These are phyloP conservation scores for Anorthoa munda DNA, from an alignment of 2,888 invertebrate genomes.

Conservation along the genomic window DNA sequence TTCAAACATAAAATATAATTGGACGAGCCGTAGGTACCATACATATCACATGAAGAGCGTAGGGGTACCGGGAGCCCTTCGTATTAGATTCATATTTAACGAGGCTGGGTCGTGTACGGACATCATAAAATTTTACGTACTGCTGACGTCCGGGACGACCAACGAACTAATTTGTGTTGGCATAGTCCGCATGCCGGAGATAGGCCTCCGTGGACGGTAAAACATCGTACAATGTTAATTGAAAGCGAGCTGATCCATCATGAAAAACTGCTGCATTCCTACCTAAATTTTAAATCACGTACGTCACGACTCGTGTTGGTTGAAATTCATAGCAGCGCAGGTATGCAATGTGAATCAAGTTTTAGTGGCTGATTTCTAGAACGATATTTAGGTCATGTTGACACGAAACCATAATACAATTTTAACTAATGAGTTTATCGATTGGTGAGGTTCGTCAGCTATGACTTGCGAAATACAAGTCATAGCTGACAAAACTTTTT, in stretches of 20 bases:
- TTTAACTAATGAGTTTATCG: constrained; percentile 55
- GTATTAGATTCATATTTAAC: constrained; percentile 62
- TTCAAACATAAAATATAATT: constrained; percentile 51
- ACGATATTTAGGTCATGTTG: constrained; percentile 32
- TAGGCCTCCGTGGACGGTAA: background rate
- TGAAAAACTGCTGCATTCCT: constrained; percentile 2
- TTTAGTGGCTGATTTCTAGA: constrained; percentile 22
- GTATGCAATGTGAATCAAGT: constrained; percentile 9
- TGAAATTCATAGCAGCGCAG: constrained; percentile 3
- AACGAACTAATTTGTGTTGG: constrained; percentile 44
- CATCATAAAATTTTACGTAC: constrained; percentile 63
- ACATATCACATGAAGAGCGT: constrained; percentile 36
- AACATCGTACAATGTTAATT: constrained; percentile 38
- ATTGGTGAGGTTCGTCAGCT: constrained; percentile 18
- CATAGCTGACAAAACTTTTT: constrained; percentile 11
- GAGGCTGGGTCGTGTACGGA: constrained; percentile 32
- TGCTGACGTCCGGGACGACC: constrained; percentile 39
- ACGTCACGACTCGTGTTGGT: background rate
- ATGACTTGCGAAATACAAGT: constrained; percentile 3
- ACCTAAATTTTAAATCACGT: background rate
- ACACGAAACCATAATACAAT: constrained; percentile 31
- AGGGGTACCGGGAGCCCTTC: constrained; percentile 12
- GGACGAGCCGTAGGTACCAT: constrained; percentile 9
- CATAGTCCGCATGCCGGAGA: constrained; percentile 24
- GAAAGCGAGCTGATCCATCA: constrained; percentile 10